Conservation (phyloP, 2,888 invertebrate genomes). For the Himalopsyche japonica region DNA sequence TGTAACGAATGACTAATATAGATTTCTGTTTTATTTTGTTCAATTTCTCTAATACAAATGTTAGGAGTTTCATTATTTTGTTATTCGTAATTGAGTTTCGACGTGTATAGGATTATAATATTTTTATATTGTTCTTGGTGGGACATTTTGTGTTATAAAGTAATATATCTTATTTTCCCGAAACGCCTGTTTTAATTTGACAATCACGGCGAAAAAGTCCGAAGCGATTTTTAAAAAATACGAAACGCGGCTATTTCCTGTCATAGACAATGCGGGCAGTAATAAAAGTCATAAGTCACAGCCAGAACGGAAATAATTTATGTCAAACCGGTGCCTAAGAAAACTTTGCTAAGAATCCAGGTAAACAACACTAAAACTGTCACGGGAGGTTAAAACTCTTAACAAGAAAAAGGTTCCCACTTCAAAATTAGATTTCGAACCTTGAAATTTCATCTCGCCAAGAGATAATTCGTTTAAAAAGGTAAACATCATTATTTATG, state of each 20-base stretch:
- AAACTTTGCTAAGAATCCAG: slow-evolving; percentile 22
- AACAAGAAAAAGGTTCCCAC: slow-evolving; percentile 27
- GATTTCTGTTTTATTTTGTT: too few relatives aligned
- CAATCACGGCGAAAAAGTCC: background rate
- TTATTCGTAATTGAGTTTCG: too few relatives aligned
- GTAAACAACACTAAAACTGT: slow-evolving; percentile 37
- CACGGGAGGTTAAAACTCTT: slow-evolving; percentile 28
- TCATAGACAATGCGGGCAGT: background rate
- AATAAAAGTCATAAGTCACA: slow-evolving; percentile 25
- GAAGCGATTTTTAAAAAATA: background rate
- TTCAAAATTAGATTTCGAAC: slow-evolving; percentile 34
- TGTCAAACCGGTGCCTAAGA: slow-evolving; percentile 35
- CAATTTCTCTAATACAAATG: too few relatives aligned
- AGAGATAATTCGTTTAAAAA: slow-evolving; percentile 32
- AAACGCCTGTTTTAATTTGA: background rate
- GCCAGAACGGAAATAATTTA: slow-evolving; percentile 35
- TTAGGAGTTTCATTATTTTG: too few relatives aligned
- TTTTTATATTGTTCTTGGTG: too few relatives aligned
- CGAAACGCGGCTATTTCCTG: background rate
- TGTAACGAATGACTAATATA: too few relatives aligned
- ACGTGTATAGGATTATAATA: too few relatives aligned
- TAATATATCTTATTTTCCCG: background rate
- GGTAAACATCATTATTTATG: slow-evolving; percentile 27
- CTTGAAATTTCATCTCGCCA: slow-evolving; percentile 25
- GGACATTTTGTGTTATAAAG: too few relatives aligned